Base-by-base conservation (phyloP, 2,888 invertebrate species). In the Timema cristinae region DNA sequence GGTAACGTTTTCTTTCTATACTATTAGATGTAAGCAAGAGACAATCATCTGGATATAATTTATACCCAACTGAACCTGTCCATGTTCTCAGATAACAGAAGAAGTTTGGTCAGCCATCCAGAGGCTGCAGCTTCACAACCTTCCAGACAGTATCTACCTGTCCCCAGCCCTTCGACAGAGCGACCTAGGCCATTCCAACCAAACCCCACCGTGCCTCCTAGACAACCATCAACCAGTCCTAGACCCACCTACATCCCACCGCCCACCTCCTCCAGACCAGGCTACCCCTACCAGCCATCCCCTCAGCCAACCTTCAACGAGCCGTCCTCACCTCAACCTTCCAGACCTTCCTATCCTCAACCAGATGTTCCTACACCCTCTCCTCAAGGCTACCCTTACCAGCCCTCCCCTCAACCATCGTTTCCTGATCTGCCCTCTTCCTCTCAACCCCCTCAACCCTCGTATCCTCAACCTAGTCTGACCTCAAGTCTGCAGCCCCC, bases 91-190 rank as follows among this genome's bases (percentile, higher is more conserved):
- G 11, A 52, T 52, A 63, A 63, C 47, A 63, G 63, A 48, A 16
- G 63, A 13, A 63, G 68, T n/a, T 52, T 54, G 47, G n/a, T 7
- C 68, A 32, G 16, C 32, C 51, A 47, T 13, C 71, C 67, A 48
- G 71, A 56, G 16, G 50, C 51, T n/a, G 59, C 68, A 50, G 52
- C 73, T 51, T 66, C 70, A 16, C 61, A 68, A 51, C 73, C 73
- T n/a, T 74, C 77, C 15, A 78, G 83, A n/a, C 82, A 83, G 76
- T 86, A 90, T 80, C 81, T 87, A 48, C 88, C 74, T 6, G 73
- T 71, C 54, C 67, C 76, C 66, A 66, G 68, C 67, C n/a, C 61
- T n/a, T 13, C 49, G 8, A 71, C 56, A 15, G 73, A 73, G 32
- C 69, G 71, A 15, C 76, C 76, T 4, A 59, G 75, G 13, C 76